Evolutionary conservation across 2,888 invertebrate genomes (phyloP).

Genomic region (Leptodirus hochenwartii): DNA sequence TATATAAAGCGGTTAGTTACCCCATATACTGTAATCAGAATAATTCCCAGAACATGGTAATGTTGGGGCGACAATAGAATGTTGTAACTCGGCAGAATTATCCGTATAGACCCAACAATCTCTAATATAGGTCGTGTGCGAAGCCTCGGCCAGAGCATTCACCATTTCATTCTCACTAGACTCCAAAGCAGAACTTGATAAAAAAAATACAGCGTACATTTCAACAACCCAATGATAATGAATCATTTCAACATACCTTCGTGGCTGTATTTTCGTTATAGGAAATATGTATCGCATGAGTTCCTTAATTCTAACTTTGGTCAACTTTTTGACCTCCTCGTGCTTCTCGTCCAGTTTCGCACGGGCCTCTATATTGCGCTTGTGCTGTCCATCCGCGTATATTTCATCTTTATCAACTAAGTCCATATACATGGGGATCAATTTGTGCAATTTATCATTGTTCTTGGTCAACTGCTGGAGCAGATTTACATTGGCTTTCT

Average conservation of each 20-base stretch:
- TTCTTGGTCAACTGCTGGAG: constrained; percentile 22
- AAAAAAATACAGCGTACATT: constrained; percentile 3
- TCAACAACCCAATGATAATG: constrained; percentile 1
- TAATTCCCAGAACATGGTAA: constrained; percentile 73
- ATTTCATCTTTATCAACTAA: constrained; percentile 40
- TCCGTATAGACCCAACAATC: constrained; percentile 64
- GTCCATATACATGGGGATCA: constrained; percentile 40
- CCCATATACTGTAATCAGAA: constrained; percentile 57
- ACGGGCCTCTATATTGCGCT: constrained; percentile 31
- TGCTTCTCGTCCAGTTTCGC: constrained; percentile 31
- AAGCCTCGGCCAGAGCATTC: constrained; percentile 42
- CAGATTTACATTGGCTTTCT: constrained; percentile 16
- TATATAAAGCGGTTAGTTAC: too few species aligned
- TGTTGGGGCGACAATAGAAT: constrained; percentile 67
- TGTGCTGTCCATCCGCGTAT: constrained; percentile 32
- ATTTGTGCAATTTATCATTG: constrained; percentile 28
- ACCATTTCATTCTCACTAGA: constrained; percentile 21
- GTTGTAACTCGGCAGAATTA: constrained; percentile 47
- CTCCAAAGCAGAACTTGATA: constrained; percentile 18
- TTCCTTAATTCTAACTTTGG: constrained; percentile 38
- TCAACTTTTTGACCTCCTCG: constrained; percentile 36
- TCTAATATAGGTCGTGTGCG: constrained; percentile 60
- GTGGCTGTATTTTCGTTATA: constrained; percentile 33
- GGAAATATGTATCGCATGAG: constrained; percentile 53
- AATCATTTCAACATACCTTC: constrained; percentile 25